Conservation (phyloP, 2,888 invertebrate genomes). For the Thysanoteuthis rhombus region DNA sequence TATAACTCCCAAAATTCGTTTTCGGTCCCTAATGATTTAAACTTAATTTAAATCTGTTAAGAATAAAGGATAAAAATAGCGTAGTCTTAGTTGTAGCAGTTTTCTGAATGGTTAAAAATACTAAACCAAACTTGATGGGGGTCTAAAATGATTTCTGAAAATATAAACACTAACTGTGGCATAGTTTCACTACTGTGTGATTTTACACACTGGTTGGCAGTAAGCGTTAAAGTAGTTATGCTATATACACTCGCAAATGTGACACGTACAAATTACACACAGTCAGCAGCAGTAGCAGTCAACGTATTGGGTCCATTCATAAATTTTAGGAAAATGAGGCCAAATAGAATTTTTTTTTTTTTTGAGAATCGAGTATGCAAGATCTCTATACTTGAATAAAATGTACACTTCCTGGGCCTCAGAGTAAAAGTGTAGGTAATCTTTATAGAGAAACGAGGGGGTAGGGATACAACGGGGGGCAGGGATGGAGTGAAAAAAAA, state of each 20-base stretch:
- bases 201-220: too few species aligned
- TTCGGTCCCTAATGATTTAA: too few species aligned
- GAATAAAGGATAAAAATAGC: too few species aligned
- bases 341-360: neutral
- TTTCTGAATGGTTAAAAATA: too few species aligned
- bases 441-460: neutral
- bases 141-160: too few species aligned
- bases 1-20: too few species aligned
- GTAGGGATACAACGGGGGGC: too few species aligned
- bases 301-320: constrained; percentile 12
- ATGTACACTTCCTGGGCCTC: neutral
- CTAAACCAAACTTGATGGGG: too few species aligned
- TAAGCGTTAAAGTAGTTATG: neutral
- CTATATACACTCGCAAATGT: neutral
- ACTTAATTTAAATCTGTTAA: too few species aligned
- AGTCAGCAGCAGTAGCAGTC: neutral
- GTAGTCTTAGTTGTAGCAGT: too few species aligned
- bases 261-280: neutral
- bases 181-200: too few species aligned
- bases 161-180: too few species aligned
- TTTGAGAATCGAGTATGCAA: neutral
- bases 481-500: neutral
- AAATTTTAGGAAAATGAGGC: neutral
- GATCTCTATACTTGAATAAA: neutral
- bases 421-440: neutral